A percentile compares a stretch with the other conserved stretches of the same genome.
These are phyloP conservation scores for Pandion haliaetus DNA, from an alignment of 2,113 vertebrate species.

Conservation along the genomic window DNA sequence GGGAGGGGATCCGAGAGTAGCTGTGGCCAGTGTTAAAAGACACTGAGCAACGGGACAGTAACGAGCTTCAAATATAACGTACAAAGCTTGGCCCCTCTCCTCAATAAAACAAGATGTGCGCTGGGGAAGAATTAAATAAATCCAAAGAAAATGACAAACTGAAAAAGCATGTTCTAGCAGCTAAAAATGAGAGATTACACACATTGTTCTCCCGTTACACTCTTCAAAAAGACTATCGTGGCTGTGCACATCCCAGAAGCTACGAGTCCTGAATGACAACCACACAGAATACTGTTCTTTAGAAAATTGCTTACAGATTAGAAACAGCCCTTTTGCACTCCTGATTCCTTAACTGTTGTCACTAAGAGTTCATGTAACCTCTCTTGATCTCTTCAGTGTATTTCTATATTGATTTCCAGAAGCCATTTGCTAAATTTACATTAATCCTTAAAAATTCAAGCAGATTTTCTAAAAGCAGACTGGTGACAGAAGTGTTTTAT, in stretches of 20 bases:
- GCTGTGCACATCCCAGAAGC: neutral
- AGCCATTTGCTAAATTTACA: neutral
- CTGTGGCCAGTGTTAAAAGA: neutral
- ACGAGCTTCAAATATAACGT: accelerated
- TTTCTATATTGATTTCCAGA: neutral
- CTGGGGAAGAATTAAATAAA: neutral
- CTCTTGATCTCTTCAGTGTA: neutral
- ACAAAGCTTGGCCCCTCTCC: neutral
- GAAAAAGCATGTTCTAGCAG: neutral
- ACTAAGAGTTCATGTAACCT: neutral
- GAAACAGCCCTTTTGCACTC: neutral
- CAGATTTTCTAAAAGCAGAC: neutral
- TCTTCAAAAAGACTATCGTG: neutral
- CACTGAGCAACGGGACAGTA: neutral
- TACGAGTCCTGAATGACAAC: neutral
- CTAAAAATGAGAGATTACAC: neutral
- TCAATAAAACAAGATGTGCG: neutral
- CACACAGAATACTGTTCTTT: neutral
- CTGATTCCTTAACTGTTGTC: neutral
- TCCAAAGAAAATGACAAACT: neutral
- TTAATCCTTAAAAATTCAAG: neutral
- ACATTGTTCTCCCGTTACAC: neutral
- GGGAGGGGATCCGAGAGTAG: neutral
- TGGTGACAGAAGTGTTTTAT: neutral
- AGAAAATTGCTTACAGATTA: neutral